Base-by-base conservation (phyloP, 1,140 invertebrate genomes). In the Neodiprion lecontei region DNA sequence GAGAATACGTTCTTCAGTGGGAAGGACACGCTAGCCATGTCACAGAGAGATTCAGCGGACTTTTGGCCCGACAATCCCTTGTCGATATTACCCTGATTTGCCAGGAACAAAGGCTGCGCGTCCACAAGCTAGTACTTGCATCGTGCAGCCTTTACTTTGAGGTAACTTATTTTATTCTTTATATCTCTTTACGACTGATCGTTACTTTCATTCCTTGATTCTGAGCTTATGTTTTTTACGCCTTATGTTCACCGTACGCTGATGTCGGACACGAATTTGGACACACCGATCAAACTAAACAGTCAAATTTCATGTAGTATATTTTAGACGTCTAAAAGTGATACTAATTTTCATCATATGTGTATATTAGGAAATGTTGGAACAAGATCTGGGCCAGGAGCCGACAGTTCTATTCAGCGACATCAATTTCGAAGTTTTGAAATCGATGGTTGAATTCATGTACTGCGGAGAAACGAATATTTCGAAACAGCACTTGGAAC, bases 141-240 rank as follows among this genome's bases (percentile, higher is more conserved):
- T 90, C 91, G 40, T 91, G 90, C 84, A 92, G 91, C 81, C 89
- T 91, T 77, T 93, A 92, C 79, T 92, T 92, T 85, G 89, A 91
- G 85, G 91, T 89, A 83, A 73, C 74, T 5, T 5, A 40, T 69
- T 72, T 53, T 21, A 17, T 9, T 61, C 5, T 61, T 61, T 61
- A 14, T 61, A 12, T 74, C 70, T 77, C 47, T 49, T 79, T 40
- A 5, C 5, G 28, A 0, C 1, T 40, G 28, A 5, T 40, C 28
- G 28, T 40, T 40, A 40, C 5, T 40, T 40, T 40, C 28, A 40
- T 40, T 40, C 28, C 28, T 40, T 5, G 2, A 40, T 40, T 40
- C 28, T 40, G 28, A 40, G 28, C 28, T 40, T 40, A 5, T 40
- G 28, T 40, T 40, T 40, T 40, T 40, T 40, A 40, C 28, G 28